Conservation (phyloP, 2,797 vertebrate species). For the Heliangelus exortis region DNA sequence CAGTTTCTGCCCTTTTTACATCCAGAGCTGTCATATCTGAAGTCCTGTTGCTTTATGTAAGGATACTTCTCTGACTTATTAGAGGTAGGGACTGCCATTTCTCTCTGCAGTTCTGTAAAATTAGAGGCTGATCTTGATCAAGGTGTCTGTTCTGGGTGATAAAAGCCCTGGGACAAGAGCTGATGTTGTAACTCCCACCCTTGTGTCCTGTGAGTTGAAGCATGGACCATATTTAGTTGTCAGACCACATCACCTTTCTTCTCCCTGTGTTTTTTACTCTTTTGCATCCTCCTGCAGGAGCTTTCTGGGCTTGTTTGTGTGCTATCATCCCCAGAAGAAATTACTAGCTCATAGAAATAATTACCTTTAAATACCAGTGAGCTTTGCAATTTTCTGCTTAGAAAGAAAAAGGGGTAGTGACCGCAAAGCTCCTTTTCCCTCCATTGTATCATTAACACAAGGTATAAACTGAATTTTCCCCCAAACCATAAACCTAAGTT, state of each 20-base stretch:
- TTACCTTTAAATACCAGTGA: conserved; percentile 20
- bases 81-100: neutral
- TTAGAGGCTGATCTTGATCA: fast-evolving
- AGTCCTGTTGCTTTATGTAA: neutral
- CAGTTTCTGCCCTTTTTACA: neutral
- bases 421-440: neutral
- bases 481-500: neutral
- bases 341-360: neutral
- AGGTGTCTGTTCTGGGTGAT: neutral
- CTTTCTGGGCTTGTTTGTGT: neutral
- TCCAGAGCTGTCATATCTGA: neutral
- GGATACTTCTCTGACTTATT: neutral
- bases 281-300: neutral
- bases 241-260: neutral
- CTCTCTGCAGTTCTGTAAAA: neutral
- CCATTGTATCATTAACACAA: neutral
- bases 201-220: fast-evolving
- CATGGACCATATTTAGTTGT: neutral
- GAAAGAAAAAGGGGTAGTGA: neutral
- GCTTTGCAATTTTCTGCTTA: conserved; percentile 19
- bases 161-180: neutral
- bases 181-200: neutral
- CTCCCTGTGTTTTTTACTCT: neutral
- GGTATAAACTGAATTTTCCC: neutral
- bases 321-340: neutral